Percentiles rank a stretch among this genome's conserved stretches.
phyloP scores from a whole-genome alignment of 2,797 vertebrate species.

The Synanceia verrucosa region DNA sequence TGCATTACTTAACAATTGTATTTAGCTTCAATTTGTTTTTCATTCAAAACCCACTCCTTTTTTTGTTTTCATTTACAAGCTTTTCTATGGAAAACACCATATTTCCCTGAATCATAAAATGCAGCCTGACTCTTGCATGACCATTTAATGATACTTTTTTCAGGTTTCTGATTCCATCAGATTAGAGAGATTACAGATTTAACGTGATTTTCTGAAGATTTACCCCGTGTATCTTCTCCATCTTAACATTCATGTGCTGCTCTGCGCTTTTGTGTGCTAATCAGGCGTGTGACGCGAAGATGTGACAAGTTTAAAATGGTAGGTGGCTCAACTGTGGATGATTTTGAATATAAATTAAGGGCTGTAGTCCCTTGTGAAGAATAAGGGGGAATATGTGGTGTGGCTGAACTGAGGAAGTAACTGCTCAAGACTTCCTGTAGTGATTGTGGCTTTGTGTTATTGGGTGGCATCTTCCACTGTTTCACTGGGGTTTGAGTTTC shows the following conservation, averaged over 20 bases:
- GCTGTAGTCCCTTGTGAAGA: constrained; percentile 12
- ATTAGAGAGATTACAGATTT: constrained; percentile 34
- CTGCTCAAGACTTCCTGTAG: constrained; percentile 13
- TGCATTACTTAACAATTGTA: constrained; percentile 23
- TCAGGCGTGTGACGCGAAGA: constrained; percentile 52
- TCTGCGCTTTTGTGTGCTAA: constrained; percentile 38
- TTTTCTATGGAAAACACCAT: background rate
- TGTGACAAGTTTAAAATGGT: constrained; percentile 54
- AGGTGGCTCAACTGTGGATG: constrained; percentile 51
- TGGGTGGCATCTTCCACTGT: background rate
- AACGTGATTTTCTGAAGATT: constrained; percentile 9
- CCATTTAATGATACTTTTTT: background rate
- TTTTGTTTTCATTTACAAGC: constrained; percentile 4
- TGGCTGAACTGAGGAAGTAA: constrained; percentile 16
- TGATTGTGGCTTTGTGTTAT: background rate
- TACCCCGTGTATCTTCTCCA: constrained; percentile 11
- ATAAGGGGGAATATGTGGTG: background rate
- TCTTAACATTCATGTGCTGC: constrained; percentile 50
- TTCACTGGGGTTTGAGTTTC: background rate
- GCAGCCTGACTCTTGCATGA: background rate
- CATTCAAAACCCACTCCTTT: background rate
- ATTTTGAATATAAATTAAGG: constrained; percentile 62
- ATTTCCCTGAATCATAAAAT: background rate
- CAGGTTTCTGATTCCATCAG: background rate
- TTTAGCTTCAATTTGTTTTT: constrained; percentile 16